Base-by-base conservation (phyloP, 23 tunicate genomes). In the Oikopleura dioica region DNA sequence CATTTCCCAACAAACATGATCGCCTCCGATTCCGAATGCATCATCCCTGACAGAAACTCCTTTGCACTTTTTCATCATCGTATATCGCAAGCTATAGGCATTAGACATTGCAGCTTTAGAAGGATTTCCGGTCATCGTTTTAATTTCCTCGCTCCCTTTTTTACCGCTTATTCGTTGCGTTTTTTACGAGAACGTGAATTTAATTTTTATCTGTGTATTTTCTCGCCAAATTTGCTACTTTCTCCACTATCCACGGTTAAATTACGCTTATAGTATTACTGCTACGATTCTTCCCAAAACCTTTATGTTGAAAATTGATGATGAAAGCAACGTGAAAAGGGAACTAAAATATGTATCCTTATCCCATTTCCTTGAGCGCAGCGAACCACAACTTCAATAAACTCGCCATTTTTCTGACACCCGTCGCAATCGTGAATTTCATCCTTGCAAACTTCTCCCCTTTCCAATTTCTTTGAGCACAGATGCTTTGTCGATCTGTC, bases 21-120 rank as follows among this genome's bases (percentile, higher is more conserved):
- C 72, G 72, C 72, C 72, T 2, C 72, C 72, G 33, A 63, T 63
- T 24, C 72, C 72, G 30, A 63, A 63, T 12, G 30, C 30, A 63
- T 63, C 72, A 28, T 63, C 72, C 33, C 72, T 23, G 26, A 63
- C 33, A 2, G 72, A 63, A 21, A 31, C 26, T 21, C 72, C 72
- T 21, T 28, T 23, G 33, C 72, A 63, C 26, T 28, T 24, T 28
- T 63, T 63, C 72, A 63, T 63, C 72, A 63, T 63, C 2, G 72
- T 63, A 63, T 63, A 28, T 63, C 72, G 72, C 30, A 63, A 12
- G 33, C 72, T 63, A 28, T 16, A 21, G 2, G 72, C 33, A 63
- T 2, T 24, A 63, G 4, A 12, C 55, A 44, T 44, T 44, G 55
- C 55, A 9, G 55, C 55, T n/a, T n/a, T n/a, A n/a, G n/a, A n/a